Percentiles rank a stretch among this genome's conserved stretches.
Conservation (phyloP, 2,113 vertebrate species). For the Salvelinus namaycush region DNA sequence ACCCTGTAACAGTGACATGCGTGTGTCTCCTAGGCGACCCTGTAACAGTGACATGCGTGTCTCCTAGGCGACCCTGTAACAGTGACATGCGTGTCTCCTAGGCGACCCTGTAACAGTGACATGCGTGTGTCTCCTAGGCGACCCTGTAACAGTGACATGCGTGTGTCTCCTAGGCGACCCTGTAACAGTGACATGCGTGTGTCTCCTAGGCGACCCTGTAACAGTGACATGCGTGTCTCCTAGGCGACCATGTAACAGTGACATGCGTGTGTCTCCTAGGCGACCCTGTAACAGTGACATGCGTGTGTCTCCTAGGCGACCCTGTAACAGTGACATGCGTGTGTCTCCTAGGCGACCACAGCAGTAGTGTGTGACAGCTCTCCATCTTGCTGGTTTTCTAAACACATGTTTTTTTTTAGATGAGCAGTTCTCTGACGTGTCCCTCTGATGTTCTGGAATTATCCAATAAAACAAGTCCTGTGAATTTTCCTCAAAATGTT, state of each 20-base stretch:
- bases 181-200: conserved; percentile 60
- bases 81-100: conserved; percentile 31
- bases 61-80: conserved; percentile 54
- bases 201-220: conserved; percentile 57
- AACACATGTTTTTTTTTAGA: conserved; percentile 68
- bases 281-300: conserved; percentile 64
- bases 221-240: conserved; percentile 54
- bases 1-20: conserved; percentile 66
- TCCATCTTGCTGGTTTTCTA: conserved; percentile 71
- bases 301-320: conserved; percentile 63
- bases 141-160: conserved; percentile 53
- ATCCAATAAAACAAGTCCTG: conserved; percentile 82
- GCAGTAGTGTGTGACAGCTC: conserved; percentile 57
- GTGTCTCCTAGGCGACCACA: conserved; percentile 46
- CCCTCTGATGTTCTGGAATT: conserved; percentile 81
- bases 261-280: conserved; percentile 65
- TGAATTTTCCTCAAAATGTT: conserved; percentile 79
- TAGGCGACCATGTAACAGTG: conserved; percentile 58
- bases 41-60: conserved; percentile 58
- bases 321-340: conserved; percentile 53
- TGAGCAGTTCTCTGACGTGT: conserved; percentile 70
- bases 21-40: conserved; percentile 52
- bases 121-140: conserved; percentile 38
- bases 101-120: conserved; percentile 54
- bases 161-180: conserved; percentile 65